These are phyloP conservation scores for Hipparchia sbordonii DNA, from an alignment of 2,888 invertebrate species.

Conservation along the genomic window DNA sequence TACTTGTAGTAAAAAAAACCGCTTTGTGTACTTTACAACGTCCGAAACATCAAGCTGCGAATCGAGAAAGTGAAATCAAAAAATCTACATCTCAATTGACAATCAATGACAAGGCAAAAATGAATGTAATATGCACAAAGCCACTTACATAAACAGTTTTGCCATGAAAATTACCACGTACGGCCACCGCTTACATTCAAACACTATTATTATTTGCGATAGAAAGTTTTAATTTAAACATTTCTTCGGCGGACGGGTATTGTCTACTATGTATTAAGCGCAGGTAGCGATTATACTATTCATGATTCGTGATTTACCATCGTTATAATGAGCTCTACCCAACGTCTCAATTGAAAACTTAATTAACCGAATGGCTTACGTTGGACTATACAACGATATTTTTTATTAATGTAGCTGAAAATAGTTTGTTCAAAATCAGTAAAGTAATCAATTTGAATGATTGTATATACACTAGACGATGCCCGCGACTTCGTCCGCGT, in stretches of 20 bases:
- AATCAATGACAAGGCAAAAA: conserved; percentile 57
- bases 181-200: conserved; percentile 43
- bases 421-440: no score
- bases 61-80: conserved; percentile 47
- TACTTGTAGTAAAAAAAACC: not conserved
- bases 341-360: not conserved
- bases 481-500: no score
- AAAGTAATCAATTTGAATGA: not conserved
- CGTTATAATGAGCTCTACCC: not conserved
- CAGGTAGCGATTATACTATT: not conserved
- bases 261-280: not conserved
- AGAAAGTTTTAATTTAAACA: conserved; percentile 37
- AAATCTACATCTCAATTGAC: conserved; percentile 50
- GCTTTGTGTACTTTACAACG: conserved; percentile 17
- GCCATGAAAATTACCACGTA: conserved; percentile 40
- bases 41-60: conserved; percentile 15
- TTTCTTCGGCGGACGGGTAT: conserved; percentile 18
- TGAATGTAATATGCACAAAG: conserved; percentile 41
- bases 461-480: no score
- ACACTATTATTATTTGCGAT: conserved; percentile 38
- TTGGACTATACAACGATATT: not conserved
- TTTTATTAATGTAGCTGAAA: not conserved
- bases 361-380: not conserved
- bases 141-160: conserved; percentile 45
- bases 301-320: not conserved